Conservation (phyloP, 2,113 vertebrate genomes). For the Lasiurus cinereus region DNA sequence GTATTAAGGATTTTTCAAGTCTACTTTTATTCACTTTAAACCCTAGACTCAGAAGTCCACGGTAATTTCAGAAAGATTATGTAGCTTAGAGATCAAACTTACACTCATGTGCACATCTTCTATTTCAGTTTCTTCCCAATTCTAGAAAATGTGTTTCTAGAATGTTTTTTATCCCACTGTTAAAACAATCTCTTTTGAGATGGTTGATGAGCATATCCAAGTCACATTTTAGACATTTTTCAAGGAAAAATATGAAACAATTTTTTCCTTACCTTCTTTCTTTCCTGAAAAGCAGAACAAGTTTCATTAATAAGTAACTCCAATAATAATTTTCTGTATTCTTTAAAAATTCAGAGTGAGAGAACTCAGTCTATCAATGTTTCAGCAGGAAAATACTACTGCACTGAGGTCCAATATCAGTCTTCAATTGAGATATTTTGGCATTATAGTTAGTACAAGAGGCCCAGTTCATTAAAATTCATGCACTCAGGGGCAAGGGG, state of each 20-base stretch:
- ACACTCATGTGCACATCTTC: neutral
- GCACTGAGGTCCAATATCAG: neutral
- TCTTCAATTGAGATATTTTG: neutral
- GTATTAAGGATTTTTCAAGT: neutral
- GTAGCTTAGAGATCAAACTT: neutral
- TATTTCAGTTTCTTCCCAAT: neutral
- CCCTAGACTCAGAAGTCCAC: neutral
- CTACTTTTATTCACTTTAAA: neutral
- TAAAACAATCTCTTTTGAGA: neutral
- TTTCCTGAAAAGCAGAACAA: slow-evolving; percentile 4
- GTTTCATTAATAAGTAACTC: neutral
- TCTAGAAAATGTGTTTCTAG: neutral
- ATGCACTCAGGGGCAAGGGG: no score
- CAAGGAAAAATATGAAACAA: neutral
- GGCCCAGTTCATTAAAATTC: no score
- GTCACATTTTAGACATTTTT: neutral
- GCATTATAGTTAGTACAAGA: neutral
- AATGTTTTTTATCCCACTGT: neutral
- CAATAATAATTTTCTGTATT: neutral
- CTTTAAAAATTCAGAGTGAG: neutral
- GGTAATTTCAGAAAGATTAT: neutral
- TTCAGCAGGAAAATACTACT: neutral
- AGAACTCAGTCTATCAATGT: neutral
- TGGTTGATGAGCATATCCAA: neutral
- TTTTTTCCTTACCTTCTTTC: neutral